Evolutionary conservation across 2,888 invertebrate genomes (phyloP).

Genomic region (Heliothis peltigera): DNA sequence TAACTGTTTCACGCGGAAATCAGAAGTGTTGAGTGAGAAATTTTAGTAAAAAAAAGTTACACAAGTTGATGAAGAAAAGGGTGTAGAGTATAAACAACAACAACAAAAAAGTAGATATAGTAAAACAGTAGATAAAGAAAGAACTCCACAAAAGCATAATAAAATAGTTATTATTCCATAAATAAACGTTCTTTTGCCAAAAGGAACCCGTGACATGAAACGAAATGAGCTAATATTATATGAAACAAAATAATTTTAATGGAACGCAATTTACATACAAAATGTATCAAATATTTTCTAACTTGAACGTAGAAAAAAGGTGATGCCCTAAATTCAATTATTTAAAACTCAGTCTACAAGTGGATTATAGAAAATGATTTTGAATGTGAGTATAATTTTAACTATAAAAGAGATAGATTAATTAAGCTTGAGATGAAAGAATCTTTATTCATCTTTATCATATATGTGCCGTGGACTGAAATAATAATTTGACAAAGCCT

Average conservation of each 20-base stretch:
- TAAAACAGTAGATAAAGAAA: not conserved
- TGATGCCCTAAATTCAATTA: not conserved
- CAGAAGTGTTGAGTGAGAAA: conserved; percentile 5
- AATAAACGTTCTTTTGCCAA: not conserved
- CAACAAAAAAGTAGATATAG: not conserved
- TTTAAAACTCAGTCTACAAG: not conserved
- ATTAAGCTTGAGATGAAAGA: too few species aligned
- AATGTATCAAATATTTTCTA: too few species aligned
- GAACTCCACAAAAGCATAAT: not conserved
- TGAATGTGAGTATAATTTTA: conserved; percentile 32
- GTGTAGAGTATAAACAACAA: not conserved
- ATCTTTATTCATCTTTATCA: too few species aligned
- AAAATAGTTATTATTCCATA: not conserved
- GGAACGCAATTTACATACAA: too few species aligned
- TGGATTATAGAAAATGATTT: conserved; percentile 30
- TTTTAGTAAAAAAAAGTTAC: not conserved
- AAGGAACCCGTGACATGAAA: not conserved
- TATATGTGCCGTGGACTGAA: too few species aligned
- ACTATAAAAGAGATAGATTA: not conserved
- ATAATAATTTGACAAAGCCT: too few species aligned
- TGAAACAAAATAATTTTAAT: not conserved
- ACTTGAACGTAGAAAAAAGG: not conserved
- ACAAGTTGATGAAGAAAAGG: not conserved
- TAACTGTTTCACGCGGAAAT: conserved; percentile 1
- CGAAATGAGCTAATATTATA: not conserved